Conservation (phyloP, 2,113 vertebrate species). For the Poecile atricapillus region DNA sequence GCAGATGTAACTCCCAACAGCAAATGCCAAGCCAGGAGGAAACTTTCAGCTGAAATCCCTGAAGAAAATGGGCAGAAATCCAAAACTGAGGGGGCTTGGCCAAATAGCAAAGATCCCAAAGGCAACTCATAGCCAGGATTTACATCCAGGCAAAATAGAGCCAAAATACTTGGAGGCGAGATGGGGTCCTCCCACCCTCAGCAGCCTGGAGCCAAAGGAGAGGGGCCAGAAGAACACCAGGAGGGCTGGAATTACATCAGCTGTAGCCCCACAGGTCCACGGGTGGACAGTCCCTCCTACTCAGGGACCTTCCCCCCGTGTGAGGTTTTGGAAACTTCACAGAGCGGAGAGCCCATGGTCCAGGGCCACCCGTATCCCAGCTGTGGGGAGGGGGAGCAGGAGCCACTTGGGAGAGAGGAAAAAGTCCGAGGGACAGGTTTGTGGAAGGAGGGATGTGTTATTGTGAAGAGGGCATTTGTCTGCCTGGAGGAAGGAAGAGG, state of each 20-base stretch:
- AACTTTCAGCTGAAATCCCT: conserved; percentile 6
- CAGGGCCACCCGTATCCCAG: accelerated
- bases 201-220: not conserved
- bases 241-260: not conserved
- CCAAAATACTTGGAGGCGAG: not conserved
- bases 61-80: not conserved
- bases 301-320: accelerated
- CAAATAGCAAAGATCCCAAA: not conserved
- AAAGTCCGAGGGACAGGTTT: not conserved
- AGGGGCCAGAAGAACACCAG: not conserved
- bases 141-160: not conserved
- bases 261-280: not conserved
- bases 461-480: not conserved
- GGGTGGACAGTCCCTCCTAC: not conserved
- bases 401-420: not conserved
- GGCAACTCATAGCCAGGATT: not conserved
- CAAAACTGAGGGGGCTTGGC: not conserved
- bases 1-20: not conserved
- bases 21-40: conserved; percentile 7
- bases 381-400: not conserved
- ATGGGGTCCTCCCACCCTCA: not conserved
- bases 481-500: conserved; percentile 28
- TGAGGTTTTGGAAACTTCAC: not conserved
- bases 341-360: accelerated
- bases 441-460: not conserved